These are phyloP conservation scores for Hirundo rustica DNA, from an alignment of 2,797 vertebrate genomes.

Conservation along the genomic window DNA sequence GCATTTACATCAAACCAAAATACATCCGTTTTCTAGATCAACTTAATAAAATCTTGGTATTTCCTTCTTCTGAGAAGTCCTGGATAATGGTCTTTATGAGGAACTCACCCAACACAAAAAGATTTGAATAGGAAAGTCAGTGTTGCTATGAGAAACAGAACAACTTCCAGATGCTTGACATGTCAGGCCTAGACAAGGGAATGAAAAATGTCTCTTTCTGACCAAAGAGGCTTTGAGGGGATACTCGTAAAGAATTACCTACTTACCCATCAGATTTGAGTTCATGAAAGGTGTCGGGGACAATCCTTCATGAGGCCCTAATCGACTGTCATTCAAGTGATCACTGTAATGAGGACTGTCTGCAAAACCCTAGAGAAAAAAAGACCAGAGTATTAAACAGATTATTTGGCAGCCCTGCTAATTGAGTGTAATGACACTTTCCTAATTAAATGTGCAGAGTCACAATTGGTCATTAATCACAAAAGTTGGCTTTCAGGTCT, in stretches of 20 bases:
- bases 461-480: slow-evolving; percentile 76
- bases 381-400: slow-evolving; percentile 88
- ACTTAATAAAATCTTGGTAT: background rate
- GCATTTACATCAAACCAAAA: background rate
- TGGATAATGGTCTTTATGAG: background rate
- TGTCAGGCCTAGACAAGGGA: slow-evolving; percentile 66
- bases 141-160: slow-evolving; percentile 57
- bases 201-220: slow-evolving; percentile 69
- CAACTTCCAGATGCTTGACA: slow-evolving; percentile 73
- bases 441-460: slow-evolving; percentile 81
- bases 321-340: slow-evolving; percentile 98
- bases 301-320: slow-evolving; percentile 98
- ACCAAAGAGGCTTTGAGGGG: slow-evolving; percentile 78
- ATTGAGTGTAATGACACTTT: slow-evolving; percentile 84
- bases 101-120: background rate
- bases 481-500: slow-evolving; percentile 60
- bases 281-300: slow-evolving; percentile 98
- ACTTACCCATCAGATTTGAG: slow-evolving; percentile 99
- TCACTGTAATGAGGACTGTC: slow-evolving; percentile 98
- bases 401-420: slow-evolving; percentile 85
- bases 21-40: background rate
- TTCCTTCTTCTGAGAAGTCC: background rate
- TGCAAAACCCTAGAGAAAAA: slow-evolving; percentile 91
- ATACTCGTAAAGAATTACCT: slow-evolving; percentile 81
- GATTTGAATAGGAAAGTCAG: slow-evolving; percentile 13